Base-by-base conservation (phyloP, 2,797 vertebrate species). In the Macroramphosus scolopax region DNA sequence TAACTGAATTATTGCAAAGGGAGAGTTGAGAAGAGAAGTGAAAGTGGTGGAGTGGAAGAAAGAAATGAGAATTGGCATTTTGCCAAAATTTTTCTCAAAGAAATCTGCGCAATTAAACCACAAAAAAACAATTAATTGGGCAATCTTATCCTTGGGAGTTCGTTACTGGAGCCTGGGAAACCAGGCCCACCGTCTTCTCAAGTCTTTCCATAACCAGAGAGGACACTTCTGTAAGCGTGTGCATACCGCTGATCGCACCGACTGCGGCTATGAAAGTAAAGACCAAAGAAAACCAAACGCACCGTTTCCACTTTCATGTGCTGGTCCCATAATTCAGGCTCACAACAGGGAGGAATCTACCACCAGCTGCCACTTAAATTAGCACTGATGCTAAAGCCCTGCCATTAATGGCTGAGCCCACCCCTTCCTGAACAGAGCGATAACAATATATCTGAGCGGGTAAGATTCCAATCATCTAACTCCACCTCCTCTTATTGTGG, bases 321-420 rank as follows among this genome's bases (percentile, higher is more conserved):
- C 63, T 38, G 51, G 59, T 64, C 49, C 49, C 66, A 78, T 70
- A 78, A 82, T 76, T 76, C 74, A 72, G 50, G 51, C 56, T 65
- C 86, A 61, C 82, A 74, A 63, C 66, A 43, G 80, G 78, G 68
- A 75, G 47, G 68, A 54, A 42, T 77, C 72, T 71, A 59, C 73
- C 77, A 84, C 82, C 69, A 78, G 69, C 79, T 81, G 81, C 83
- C 73, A 72, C 63, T 81, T 74, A 82, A 77, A 86, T 86, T 83
- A 87, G 75, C 74, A 53, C 49, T 25, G 66, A 79, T 68, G 63
- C 77, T 73, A 68, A 45, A 65, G 53, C 71, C 69, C 41, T 50
- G 35, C 51, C 51, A 66, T 72, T 72, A 79, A 75, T 31, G 51
- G 32, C 28, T 24, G 6, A 41, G 10, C 50, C 42, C 17, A 6